Conservation (phyloP, 53 echinoderm and acorn worm species). For the Arbacia lixula region DNA sequence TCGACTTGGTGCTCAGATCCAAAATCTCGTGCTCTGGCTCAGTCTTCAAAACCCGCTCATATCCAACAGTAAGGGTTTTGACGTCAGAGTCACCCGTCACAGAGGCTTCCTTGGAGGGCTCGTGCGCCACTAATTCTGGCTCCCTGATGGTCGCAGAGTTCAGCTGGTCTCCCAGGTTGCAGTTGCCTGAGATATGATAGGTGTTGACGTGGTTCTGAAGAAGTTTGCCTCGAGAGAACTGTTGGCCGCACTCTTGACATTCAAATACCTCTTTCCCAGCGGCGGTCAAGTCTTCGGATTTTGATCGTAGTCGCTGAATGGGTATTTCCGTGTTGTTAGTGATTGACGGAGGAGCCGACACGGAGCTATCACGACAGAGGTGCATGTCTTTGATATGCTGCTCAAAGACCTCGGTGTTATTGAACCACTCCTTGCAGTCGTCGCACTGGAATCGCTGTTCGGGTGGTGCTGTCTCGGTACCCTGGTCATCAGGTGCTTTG, state of each 20-base stretch:
- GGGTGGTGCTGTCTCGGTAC: neutral
- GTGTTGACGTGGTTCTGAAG: conserved; percentile 45
- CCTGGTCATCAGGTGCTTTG: neutral
- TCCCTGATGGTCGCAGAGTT: neutral
- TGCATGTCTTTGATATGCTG: conserved; percentile 28
- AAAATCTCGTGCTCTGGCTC: conserved; percentile 10
- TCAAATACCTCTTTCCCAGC: conserved; percentile 20
- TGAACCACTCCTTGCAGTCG: conserved; percentile 10
- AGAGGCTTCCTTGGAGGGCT: neutral
- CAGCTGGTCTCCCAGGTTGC: neutral
- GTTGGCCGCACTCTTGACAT: conserved; percentile 40
- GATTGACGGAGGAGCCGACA: conserved; percentile 19
- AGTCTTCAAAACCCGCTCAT: neutral
- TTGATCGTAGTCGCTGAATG: conserved; percentile 3
- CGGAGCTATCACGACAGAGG: neutral
- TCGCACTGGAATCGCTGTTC: neutral
- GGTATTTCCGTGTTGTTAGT: neutral
- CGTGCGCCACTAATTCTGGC: too few relatives aligned
- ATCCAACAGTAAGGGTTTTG: neutral
- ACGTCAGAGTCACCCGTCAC: neutral
- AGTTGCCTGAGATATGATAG: conserved; percentile 25
- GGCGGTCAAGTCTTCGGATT: conserved; percentile 2
- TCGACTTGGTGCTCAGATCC: neutral
- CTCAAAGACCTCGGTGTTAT: neutral
- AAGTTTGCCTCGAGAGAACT: conserved; percentile 30